These are phyloP conservation scores for Pollenia amentaria DNA, from an alignment of 2,888 invertebrate genomes.

Conservation along the genomic window DNA sequence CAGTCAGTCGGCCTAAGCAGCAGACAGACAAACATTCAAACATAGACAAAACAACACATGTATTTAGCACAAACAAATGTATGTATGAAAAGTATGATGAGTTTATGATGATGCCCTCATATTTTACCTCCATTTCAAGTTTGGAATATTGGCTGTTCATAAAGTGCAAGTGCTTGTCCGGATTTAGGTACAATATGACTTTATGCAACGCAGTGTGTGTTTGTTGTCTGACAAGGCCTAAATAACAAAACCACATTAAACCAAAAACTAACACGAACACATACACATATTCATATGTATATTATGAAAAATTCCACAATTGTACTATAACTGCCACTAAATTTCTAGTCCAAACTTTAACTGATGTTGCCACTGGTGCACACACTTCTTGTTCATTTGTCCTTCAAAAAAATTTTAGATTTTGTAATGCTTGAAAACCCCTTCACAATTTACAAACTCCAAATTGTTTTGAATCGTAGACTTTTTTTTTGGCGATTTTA, in stretches of 20 bases:
- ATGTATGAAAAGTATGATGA: constrained; percentile 48
- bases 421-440: constrained; percentile 13
- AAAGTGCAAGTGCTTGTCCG: constrained; percentile 52
- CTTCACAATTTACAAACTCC: background rate
- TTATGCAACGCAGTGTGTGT: constrained; percentile 19
- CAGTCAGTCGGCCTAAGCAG: constrained; percentile 20
- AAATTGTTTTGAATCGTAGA: background rate
- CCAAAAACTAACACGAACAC: constrained; percentile 49
- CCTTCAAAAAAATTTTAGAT: constrained; percentile 54
- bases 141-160: constrained; percentile 60
- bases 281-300: constrained; percentile 14
- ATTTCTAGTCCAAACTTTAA: background rate
- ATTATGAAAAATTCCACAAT: constrained; percentile 31
- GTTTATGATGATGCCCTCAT: constrained; percentile 70
- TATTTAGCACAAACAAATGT: background rate
- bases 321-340: constrained; percentile 21
- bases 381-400: constrained; percentile 58
- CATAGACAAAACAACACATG: constrained; percentile 25
- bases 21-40: constrained; percentile 35
- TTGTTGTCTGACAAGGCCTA: constrained; percentile 46
- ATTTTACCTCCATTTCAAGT: constrained; percentile 61
- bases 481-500: constrained; percentile 15
- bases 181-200: constrained; percentile 7
- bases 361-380: constrained; percentile 10
- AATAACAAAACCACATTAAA: constrained; percentile 68